phyloP scores from a whole-genome alignment of 2,888 invertebrate genomes.

The Julus scandinavius region DNA sequence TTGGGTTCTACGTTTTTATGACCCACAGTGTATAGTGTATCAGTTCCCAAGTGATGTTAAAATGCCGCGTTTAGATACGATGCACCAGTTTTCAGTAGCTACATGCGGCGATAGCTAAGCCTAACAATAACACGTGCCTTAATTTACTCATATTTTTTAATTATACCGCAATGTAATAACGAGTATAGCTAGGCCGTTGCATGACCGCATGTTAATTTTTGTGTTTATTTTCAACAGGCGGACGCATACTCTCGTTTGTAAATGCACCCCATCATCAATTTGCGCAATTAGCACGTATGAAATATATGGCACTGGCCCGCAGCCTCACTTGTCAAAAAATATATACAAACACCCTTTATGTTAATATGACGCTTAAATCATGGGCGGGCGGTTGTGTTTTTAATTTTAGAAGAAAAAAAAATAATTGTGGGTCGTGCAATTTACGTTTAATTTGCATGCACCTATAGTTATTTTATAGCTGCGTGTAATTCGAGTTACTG shows the following conservation, averaged over 20 bases:
- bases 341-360: slow-evolving; percentile 5
- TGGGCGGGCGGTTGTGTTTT: slow-evolving; percentile 9
- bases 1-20: no score
- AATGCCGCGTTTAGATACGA: no score
- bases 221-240: background rate
- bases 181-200: background rate
- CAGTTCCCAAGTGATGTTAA: no score
- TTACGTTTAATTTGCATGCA: background rate
- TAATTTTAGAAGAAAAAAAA: background rate
- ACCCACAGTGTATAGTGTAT: no score
- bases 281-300: slow-evolving; percentile 34
- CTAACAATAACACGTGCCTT: background rate
- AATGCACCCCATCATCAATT: slow-evolving; percentile 31
- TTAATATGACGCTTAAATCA: background rate
- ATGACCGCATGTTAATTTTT: slow-evolving; percentile 1
- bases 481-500: background rate
- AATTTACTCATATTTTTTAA: background rate
- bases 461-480: background rate
- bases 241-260: background rate
- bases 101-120: background rate
- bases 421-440: slow-evolving; percentile 16
- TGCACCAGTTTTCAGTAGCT: no score
- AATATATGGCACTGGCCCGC: slow-evolving; percentile 27
- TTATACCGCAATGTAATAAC: slow-evolving; percentile 1
- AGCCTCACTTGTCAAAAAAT: slow-evolving; percentile 27